phyloP scores from a whole-genome alignment of 2,113 vertebrate genomes.

The Microtus pennsylvanicus region DNA sequence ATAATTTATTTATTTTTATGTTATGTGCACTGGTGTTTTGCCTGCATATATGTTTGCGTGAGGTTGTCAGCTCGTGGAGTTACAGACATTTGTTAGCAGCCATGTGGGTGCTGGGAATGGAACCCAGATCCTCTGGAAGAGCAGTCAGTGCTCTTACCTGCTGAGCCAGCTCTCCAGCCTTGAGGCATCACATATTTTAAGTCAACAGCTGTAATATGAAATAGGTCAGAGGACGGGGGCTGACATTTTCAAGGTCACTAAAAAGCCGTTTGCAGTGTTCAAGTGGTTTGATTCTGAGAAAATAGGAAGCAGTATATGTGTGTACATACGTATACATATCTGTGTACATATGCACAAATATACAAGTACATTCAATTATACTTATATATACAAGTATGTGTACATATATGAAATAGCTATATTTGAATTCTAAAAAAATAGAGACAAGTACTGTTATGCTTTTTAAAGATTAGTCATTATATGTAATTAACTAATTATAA shows the following conservation, averaged over 20 bases:
- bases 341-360: not conserved
- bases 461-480: not conserved
- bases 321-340: not conserved
- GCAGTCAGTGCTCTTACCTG: not conserved
- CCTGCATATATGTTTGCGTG: not conserved
- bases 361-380: not conserved
- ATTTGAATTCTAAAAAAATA: conserved; percentile 39
- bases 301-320: not conserved
- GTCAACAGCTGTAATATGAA: not conserved
- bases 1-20: not conserved
- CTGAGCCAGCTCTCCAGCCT: not conserved
- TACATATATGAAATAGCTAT: not conserved
- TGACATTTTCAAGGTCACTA: not conserved
- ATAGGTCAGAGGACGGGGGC: not conserved
- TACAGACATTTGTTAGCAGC: not conserved
- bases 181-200: not conserved
- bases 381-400: not conserved
- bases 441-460: not conserved
- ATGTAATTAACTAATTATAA: conserved; percentile 21
- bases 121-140: not conserved
- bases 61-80: not conserved
- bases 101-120: not conserved
- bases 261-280: not conserved
- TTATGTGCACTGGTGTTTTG: not conserved
- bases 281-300: not conserved